Conservation (phyloP, 2,888 invertebrate genomes). For the Doris montereyensis region DNA sequence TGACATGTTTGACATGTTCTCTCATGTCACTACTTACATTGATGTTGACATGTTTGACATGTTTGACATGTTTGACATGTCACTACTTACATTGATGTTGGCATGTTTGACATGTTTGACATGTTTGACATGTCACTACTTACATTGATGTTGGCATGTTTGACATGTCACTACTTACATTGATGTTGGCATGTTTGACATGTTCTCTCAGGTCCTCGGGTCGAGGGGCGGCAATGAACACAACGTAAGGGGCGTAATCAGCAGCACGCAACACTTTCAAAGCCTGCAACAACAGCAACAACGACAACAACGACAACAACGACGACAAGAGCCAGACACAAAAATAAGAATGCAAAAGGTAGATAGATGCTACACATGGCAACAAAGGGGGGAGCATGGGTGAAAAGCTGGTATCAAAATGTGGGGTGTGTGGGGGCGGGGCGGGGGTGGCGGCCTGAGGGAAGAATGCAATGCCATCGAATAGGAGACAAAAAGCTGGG, state of each 20-base stretch:
- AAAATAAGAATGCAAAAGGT: background rate
- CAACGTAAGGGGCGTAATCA: conserved; percentile 98
- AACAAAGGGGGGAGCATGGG: background rate
- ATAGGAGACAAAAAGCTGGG: too few relatives aligned
- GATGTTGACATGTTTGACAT: too few relatives aligned
- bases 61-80: too few relatives aligned
- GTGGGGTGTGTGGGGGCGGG: background rate
- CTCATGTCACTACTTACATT: too few relatives aligned
- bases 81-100: too few relatives aligned
- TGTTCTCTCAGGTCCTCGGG: conserved; percentile 65
- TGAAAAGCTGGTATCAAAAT: background rate
- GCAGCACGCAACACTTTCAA: conserved; percentile 96
- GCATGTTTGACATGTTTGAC: too few relatives aligned
- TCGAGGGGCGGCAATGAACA: conserved; percentile 97
- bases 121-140: too few relatives aligned
- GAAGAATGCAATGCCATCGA: too few relatives aligned
- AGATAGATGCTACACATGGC: too few relatives aligned
- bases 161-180: conserved; percentile 62
- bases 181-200: conserved; percentile 58
- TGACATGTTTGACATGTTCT: too few relatives aligned
- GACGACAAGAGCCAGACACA: background rate
- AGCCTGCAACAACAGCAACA: conserved; percentile 79
- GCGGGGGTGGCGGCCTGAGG: too few relatives aligned
- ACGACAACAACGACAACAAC: conserved; percentile 6
- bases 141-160: too few relatives aligned